Base-by-base conservation (phyloP, 2,113 vertebrate genomes). In the Acanthisitta chloris region DNA sequence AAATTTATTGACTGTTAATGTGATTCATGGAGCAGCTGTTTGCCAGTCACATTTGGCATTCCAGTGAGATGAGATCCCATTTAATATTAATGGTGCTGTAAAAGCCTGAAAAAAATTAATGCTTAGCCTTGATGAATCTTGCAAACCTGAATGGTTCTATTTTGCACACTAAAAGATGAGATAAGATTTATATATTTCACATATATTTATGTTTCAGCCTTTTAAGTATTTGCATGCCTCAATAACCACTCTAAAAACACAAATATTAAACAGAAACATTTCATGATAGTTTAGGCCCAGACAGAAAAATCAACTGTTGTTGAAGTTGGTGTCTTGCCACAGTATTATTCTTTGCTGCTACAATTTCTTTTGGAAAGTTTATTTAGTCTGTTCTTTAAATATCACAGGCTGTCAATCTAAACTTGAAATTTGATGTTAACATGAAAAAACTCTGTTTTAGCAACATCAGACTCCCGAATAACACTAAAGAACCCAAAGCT, bases 1-100 rank as follows among this genome's bases (percentile, higher is more conserved):
- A 95, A 94, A 93, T 90, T 94, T 95, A 96, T 93, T 96, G 91
- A 89, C 96, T 96, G 93, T 95, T 97, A 96, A 95, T 95, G 91
- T 95, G 88, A 96, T 96, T 96, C 94, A 97, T 88, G 81, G 79
- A 96, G 55, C 94, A 97, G 95, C 94, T 95, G 91, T 95, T 95
- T 97, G 94, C 94, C 93, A 96, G 93, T 95, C 91, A 95, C 89
- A 86, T 55, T 92, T 86, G 92, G 95, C 95, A 96, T 92, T 97
- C 95, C 92, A 97, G 65, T 0, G 59, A 96, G 95, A 96, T 97
- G 96, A 97, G 94, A 95, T 93, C 94, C 89, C 94, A 94, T 93
- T 95, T 97, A 94, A 93, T 96, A 97, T 96, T 97, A 97, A 96
- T 94, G 84, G 80, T 78, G 82, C 95, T 93, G 90, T 97, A 96